phyloP scores from a whole-genome alignment of 2,113 vertebrate genomes.

The Dasyurus viverrinus region DNA sequence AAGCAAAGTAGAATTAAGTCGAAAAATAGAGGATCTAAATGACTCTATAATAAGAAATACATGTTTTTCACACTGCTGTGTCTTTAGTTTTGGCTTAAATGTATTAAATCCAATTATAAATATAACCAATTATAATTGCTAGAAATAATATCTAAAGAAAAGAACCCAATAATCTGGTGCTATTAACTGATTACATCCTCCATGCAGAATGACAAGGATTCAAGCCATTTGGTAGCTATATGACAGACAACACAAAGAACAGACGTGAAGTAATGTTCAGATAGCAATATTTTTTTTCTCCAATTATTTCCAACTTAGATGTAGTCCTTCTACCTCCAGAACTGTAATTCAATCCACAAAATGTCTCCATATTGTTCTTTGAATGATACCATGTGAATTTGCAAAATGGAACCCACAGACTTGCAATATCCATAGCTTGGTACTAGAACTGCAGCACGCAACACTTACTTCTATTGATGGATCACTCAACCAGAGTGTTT shows the following conservation, averaged over 20 bases:
- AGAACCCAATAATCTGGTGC: slow-evolving; percentile 60
- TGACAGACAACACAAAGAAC: slow-evolving; percentile 47
- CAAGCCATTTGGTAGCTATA: slow-evolving; percentile 53
- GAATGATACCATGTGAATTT: slow-evolving; percentile 63
- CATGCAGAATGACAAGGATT: slow-evolving; percentile 22
- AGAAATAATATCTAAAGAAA: slow-evolving; percentile 55
- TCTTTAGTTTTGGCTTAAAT: neutral
- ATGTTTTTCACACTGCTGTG: neutral
- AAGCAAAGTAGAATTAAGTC: neutral
- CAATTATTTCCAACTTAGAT: slow-evolving; percentile 62
- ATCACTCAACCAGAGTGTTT: neutral
- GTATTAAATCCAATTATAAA: neutral
- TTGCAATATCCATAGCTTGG: rapidly evolving
- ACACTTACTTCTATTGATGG: slow-evolving; percentile 41
- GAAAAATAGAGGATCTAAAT: slow-evolving; percentile 4
- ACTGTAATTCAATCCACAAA: slow-evolving; percentile 53
- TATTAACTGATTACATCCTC: slow-evolving; percentile 59
- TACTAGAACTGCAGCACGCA: slow-evolving; percentile 33
- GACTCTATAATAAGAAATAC: neutral
- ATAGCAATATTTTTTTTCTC: slow-evolving; percentile 38
- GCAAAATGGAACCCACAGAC: slow-evolving; percentile 19
- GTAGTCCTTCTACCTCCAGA: neutral
- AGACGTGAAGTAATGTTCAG: slow-evolving; percentile 5
- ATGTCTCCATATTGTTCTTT: slow-evolving; percentile 52
- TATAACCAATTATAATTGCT: slow-evolving; percentile 31